Evolutionary conservation across 2,888 invertebrate genomes (phyloP), one percentile per base, ranked within the genome.

Genomic region (Erebia ligea): DNA sequence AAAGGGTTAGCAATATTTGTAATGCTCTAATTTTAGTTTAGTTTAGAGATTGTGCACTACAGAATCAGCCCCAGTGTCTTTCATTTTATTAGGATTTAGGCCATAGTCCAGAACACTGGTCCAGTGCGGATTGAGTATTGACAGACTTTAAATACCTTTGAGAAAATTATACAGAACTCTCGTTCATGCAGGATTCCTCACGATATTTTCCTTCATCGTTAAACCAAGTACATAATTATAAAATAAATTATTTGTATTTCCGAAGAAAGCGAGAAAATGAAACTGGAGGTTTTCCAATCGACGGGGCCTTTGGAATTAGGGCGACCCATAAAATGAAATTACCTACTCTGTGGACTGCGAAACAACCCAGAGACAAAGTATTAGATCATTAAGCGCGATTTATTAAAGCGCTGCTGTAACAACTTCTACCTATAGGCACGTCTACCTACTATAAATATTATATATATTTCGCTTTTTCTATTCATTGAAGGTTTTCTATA

Each of bases 371-470:
- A 19, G 19, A 54, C 54, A 54, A 54, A 54, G 54, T 54, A 54
- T 54, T 54, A 54, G 52, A 58, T 58, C 57, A 34, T 58, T 58
- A 58, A 25, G n/a, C 15, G 25, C 57, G 57, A 58, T 58, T 58
- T 58, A 58, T 58, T 58, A 15, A n/a, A n/a, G 13, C 57, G 34
- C 5, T 25, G 25, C 13, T 15, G 57, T 58, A 17, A 19, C 19
- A 40, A 17, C 17, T 42, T 17, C 4, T 42, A 40, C 25, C 57
- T 34, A 57, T 25, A 54, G 9, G 34, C 6, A 25, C 25, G 1
- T 48, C 1, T 48, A 50, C 50, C n/a, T 50, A 50, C 48, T 50
- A 50, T 15, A 45, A 11, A n/a, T n/a, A n/a, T n/a, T n/a, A n/a
- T n/a, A n/a, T n/a, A n/a, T n/a, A n/a, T n/a, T n/a, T n/a, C n/a